Percentiles rank a stretch among this genome's conserved stretches.
Evolutionary conservation across 2,888 invertebrate genomes (phyloP).

Genomic region (Drosophila mulleri): DNA sequence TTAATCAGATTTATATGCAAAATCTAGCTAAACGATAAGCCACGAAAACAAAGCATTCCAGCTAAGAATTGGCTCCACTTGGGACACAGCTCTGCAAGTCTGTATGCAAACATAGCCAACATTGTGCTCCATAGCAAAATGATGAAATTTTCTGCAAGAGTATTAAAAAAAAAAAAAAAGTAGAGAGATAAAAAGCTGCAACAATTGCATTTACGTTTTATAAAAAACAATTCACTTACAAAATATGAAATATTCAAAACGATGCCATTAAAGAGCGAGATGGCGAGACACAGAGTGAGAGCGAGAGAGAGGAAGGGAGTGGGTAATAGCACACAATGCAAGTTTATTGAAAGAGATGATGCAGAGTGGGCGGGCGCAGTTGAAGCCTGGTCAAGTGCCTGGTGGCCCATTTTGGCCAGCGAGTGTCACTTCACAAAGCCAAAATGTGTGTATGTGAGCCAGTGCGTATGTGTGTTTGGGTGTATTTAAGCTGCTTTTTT

Average conservation of each 20-base stretch:
- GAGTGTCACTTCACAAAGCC: constrained; percentile 25
- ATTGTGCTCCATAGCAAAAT: neutral
- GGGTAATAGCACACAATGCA: constrained; percentile 2
- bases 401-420: constrained; percentile 23
- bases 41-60: neutral
- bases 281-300: neutral
- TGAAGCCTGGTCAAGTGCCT: constrained; percentile 38
- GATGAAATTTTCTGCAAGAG: neutral
- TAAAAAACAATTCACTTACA: constrained; percentile 16
- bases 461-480: constrained; percentile 7
- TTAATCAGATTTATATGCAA: neutral
- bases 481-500: constrained; percentile 4
- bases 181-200: neutral
- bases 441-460: neutral
- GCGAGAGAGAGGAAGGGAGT: neutral
- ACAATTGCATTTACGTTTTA: constrained; percentile 1
- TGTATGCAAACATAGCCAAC: neutral
- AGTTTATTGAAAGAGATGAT: constrained; percentile 18
- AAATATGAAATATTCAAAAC: constrained; percentile 11
- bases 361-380: neutral
- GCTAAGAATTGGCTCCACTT: neutral
- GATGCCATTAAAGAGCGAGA: neutral
- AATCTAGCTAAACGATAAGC: neutral
- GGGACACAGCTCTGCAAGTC: neutral
- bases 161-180: neutral